Evolutionary conservation across 2,113 vertebrate species (phyloP), one percentile per base, ranked within the genome.

Genomic region (Galemys pyrenaicus): DNA sequence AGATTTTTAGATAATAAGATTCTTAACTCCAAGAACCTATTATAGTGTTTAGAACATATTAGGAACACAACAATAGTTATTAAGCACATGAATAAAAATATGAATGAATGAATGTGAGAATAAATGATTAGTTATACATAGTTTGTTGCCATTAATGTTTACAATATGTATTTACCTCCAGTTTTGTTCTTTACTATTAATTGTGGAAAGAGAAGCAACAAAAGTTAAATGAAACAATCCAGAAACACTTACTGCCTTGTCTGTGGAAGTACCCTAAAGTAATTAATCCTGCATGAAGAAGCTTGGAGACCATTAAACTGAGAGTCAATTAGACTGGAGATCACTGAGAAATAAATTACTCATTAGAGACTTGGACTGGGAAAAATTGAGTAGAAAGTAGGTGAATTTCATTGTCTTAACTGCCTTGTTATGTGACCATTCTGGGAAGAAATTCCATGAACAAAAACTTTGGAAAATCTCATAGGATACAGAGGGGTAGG

Each of bases 281-380:
- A 95, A 92, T 94, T 65, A 92, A 91, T 94, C 30, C 54, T 91
- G 41, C 2, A 20, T 30, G 6, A 46, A 92, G 56, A 91, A 86
- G 46, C 28, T 73, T 93, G 82, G 51, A 82, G 28, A 4, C 67
- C 62, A 88, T 95, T 96, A 95, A 90, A 85, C 39, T 46, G 81
- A 94, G 37, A 88, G 46, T 81, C 78, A 94, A 68, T 94, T 94
- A 92, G 78, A 71, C 10, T 85, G 60, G 46, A 65, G 44, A 91
- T 94, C 73, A 88, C 82, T 65, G n/a, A 87, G 58, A 87, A 82
- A 90, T 70, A 87, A 95, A 96, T 95, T 87, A 87, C 56, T 83
- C 78, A 67, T n/a, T 80, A 71, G 89, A 87, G 71, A 92, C 30
- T 74, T 64, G 22, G 32, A 46, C 13, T 46, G 44, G 74, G 67